Evolutionary conservation across 2,113 vertebrate genomes (phyloP).

Genomic region (Collichthys lucidus): DNA sequence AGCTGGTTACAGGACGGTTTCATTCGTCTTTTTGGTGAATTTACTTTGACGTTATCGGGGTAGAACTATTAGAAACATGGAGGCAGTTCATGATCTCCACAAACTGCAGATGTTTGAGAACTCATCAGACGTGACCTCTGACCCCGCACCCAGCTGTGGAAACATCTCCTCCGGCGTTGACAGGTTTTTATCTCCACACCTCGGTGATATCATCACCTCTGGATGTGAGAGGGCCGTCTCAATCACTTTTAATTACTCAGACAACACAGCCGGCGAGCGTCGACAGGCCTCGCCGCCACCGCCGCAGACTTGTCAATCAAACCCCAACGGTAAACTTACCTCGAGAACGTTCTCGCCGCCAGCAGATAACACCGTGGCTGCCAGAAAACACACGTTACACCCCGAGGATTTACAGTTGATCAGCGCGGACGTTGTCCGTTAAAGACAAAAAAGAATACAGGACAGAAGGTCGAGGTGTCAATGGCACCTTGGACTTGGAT

Average conservation of each 20-base stretch:
- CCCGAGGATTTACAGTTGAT: slow-evolving; percentile 61
- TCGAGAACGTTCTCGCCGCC: neutral
- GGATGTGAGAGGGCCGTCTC: slow-evolving; percentile 32
- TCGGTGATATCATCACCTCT: slow-evolving; percentile 31
- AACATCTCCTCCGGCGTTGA: neutral
- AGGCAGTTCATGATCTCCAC: neutral
- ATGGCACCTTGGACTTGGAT: too few species aligned
- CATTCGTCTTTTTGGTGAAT: neutral
- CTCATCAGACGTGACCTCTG: slow-evolving; percentile 21
- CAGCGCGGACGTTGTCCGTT: too few species aligned
- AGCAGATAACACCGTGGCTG: slow-evolving; percentile 5
- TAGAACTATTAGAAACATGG: neutral
- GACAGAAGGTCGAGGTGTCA: too few species aligned
- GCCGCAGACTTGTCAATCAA: slow-evolving; percentile 49
- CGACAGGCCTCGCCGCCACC: slow-evolving; percentile 31
- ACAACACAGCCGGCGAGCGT: slow-evolving; percentile 55
- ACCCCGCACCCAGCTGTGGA: slow-evolving; percentile 15
- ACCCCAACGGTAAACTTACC: slow-evolving; percentile 35
- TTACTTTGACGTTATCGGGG: neutral
- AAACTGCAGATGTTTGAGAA: slow-evolving; percentile 8
- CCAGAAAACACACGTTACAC: slow-evolving; percentile 28
- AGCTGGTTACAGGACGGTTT: neutral
- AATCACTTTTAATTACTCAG: slow-evolving; percentile 68
- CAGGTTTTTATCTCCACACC: slow-evolving; percentile 10
- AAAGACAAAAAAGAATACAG: too few species aligned